A percentile compares a stretch with the other conserved stretches of the same genome.
phyloP scores from a whole-genome alignment of 2,113 vertebrate genomes.

The Zosterops borbonicus region DNA sequence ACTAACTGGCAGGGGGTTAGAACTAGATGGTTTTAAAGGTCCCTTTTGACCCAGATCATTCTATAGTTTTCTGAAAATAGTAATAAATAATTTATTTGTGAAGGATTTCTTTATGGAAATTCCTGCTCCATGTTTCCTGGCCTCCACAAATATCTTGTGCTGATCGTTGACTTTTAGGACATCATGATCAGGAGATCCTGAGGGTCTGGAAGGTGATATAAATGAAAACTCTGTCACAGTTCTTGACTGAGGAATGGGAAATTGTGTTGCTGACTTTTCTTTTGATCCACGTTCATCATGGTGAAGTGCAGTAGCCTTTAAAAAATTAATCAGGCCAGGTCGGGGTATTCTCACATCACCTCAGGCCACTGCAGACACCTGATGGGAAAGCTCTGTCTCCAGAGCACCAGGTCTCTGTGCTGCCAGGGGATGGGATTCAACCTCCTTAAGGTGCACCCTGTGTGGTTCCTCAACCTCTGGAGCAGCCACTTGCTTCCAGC shows the following conservation, averaged over 20 bases:
- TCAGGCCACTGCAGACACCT: background rate
- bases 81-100: background rate
- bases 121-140: background rate
- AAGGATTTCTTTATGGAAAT: background rate
- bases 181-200: background rate
- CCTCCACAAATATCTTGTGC: background rate
- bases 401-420: background rate
- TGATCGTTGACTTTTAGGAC: background rate
- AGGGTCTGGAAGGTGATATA: background rate
- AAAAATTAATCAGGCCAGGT: background rate
- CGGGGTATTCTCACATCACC: background rate
- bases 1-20: background rate
- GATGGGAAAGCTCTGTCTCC: background rate
- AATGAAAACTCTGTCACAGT: background rate
- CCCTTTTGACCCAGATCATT: background rate
- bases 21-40: background rate
- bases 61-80: background rate
- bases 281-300: background rate
- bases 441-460: rapidly evolving
- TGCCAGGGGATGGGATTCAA: background rate
- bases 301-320: background rate
- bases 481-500: rapidly evolving
- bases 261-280: background rate
- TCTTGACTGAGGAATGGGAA: background rate
- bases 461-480: rapidly evolving